Base-by-base conservation (phyloP, 2,113 vertebrate species). In the Phasianus colchicus region DNA sequence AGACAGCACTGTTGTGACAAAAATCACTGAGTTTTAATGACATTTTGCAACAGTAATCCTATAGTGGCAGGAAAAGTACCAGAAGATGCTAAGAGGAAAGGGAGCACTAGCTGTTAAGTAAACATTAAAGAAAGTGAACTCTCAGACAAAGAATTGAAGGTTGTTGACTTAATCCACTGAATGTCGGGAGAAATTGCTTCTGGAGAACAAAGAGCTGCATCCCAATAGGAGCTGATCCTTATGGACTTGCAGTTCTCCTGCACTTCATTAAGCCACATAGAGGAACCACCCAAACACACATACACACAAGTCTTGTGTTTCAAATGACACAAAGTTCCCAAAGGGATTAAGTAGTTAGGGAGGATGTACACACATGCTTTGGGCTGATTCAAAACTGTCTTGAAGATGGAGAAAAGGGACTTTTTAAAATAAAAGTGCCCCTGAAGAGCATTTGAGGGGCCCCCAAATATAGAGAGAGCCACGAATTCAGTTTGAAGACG, bases 1-100 rank as follows among this genome's bases (percentile, higher is more conserved):
- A 93, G 54, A 72, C 16, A 88, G 47, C 2, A 14, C 30, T 63
- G 11, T 34, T 70, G 43, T 45, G 43, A 90, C 27, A 92, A 77
- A 95, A 95, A 83, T 71, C 27, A 64, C n/a, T 86, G 45, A 55
- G 38, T 90, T 91, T 45, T 71, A 81, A 84, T 29, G 18, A 67
- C 27, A 58, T 94, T 58, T 77, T 83, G n/a, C 60, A 27, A 19
- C 32, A 81, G 52, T 71, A 83, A 92, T 38, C 32, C 47, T 16
- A 9, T 12, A 67, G 47, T 32, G 27, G 55, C 36, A 80, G n/a
- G 20, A 83, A 88, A 96, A 77, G 36, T 40, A 88, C n/a, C 18
- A 70, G 24, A 67, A 88, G 85, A 71, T 25, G 3, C 14, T 78
- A 58, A 80, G 10, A 66, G 13, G 42, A 77, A 86, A 90, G 12